Conservation (phyloP, 2,113 vertebrate genomes). For the Pan paniscus region DNA sequence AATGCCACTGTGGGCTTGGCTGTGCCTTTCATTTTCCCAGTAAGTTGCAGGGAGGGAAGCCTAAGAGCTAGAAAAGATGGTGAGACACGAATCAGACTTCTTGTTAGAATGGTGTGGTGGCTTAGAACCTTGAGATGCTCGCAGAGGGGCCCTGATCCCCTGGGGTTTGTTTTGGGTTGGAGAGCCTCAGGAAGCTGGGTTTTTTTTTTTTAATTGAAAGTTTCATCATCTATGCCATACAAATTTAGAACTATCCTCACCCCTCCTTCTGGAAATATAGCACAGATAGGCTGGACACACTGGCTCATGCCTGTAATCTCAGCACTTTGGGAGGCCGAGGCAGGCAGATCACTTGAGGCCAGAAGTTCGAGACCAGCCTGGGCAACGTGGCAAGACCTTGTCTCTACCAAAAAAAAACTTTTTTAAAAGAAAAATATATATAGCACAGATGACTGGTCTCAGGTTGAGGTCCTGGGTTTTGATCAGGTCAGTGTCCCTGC, state of each 20-base stretch:
- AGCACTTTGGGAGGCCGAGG: no score
- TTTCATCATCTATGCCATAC: not conserved
- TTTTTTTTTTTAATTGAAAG: not conserved
- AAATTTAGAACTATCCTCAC: no score
- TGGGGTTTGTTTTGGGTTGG: not conserved
- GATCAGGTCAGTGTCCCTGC: no score
- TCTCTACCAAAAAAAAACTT: no score
- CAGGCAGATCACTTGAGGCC: no score
- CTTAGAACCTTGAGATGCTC: not conserved
- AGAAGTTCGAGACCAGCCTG: no score
- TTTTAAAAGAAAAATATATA: no score
- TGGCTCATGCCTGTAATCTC: no score
- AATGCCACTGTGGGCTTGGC: accelerated
- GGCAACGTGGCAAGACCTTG: no score
- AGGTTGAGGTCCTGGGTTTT: not conserved
- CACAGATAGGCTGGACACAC: no score
- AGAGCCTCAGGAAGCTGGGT: not conserved
- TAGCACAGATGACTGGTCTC: no score
- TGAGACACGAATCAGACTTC: not conserved
- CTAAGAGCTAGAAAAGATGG: not conserved
- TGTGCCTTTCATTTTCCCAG: not conserved
- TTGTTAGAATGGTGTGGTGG: not conserved
- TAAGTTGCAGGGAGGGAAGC: accelerated
- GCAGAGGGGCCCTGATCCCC: not conserved
- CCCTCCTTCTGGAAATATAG: not conserved